Percentiles rank a stretch among this genome's conserved stretches.
Conservation (phyloP, 1,140 invertebrate genomes). For the Arion vulgaris region DNA sequence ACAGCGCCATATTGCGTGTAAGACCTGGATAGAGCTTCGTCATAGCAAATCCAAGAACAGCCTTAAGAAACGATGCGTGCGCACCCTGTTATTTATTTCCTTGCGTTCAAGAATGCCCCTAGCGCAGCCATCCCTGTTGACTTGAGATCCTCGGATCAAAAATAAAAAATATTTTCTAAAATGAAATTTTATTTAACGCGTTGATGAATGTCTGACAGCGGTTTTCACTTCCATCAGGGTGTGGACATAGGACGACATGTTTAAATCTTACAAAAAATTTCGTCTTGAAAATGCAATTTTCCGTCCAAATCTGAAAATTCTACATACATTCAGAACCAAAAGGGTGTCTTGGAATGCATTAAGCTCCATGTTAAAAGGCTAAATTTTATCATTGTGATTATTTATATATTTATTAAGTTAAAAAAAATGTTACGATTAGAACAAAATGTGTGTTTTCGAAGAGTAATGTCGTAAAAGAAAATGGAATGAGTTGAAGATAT, state of each 20-base stretch:
- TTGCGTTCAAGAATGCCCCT: not conserved
- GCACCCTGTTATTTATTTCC: not conserved
- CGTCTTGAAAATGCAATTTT: no score
- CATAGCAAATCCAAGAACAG: not conserved
- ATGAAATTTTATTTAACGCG: not conserved
- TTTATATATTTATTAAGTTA: no score
- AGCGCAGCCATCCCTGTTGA: not conserved
- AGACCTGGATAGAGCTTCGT: not conserved
- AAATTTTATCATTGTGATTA: no score
- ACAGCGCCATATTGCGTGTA: no score
- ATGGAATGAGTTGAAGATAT: no score
- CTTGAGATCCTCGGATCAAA: not conserved
- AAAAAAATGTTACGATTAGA: no score
- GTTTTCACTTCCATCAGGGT: not conserved
- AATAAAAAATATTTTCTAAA: not conserved
- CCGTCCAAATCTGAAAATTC: no score
- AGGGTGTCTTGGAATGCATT: no score
- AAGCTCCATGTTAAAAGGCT: no score
- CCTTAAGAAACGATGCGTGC: slow-evolving; percentile 2
- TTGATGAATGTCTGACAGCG: not conserved
- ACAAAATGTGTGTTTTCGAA: no score
- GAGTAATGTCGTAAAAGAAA: no score
- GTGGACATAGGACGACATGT: not conserved
- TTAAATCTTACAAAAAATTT: not conserved
- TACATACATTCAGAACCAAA: no score